Percentiles rank a stretch among this genome's conserved stretches.
Conservation (phyloP, 2,888 invertebrate genomes). For the Podabrus alpinus region DNA sequence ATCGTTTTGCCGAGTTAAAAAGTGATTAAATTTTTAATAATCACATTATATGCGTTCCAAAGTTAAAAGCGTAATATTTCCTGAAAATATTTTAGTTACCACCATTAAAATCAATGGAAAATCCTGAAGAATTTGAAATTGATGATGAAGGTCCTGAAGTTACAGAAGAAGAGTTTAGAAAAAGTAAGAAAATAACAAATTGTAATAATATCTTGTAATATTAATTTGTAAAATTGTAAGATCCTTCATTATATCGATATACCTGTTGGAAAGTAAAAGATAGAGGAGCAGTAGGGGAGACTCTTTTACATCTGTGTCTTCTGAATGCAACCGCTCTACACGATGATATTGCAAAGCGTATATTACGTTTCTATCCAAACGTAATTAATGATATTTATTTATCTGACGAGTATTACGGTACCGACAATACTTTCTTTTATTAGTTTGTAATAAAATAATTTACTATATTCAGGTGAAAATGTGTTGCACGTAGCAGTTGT, state of each 20-base stretch:
- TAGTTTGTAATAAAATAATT: neutral
- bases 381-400: constrained; percentile 95
- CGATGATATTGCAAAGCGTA: constrained; percentile 89
- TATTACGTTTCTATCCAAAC: constrained; percentile 91
- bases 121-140: constrained; percentile 83
- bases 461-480: constrained; percentile 73
- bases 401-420: constrained; percentile 96
- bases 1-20: no score
- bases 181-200: constrained; percentile 45
- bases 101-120: constrained; percentile 77
- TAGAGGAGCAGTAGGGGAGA: constrained; percentile 95
- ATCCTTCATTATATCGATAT: constrained; percentile 76
- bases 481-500: constrained; percentile 97
- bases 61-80: neutral
- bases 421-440: neutral
- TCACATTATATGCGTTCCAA: no score
- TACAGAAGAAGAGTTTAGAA: constrained; percentile 55
- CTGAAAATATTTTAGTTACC: constrained; percentile 62
- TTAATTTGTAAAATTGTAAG: constrained; percentile 40
- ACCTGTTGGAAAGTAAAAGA: constrained; percentile 92
- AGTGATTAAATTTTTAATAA: no score
- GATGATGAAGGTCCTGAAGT: constrained; percentile 75
- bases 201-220: neutral
- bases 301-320: constrained; percentile 90
- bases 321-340: constrained; percentile 89